These are phyloP conservation scores for Idaea aversata DNA, from an alignment of 2,888 invertebrate genomes.

Conservation along the genomic window DNA sequence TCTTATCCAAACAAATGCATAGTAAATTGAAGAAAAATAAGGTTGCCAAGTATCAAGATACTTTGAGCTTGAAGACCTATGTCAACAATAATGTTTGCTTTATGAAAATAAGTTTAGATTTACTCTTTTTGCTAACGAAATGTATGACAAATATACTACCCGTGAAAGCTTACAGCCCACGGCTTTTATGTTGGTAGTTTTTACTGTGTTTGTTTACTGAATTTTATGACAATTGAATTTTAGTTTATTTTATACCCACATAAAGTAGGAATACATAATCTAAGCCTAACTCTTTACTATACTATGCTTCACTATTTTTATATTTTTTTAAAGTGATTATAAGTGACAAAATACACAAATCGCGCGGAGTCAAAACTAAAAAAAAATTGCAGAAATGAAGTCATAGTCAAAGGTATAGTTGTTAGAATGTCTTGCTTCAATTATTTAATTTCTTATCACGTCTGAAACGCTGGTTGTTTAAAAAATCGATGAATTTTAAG, in stretches of 20 bases:
- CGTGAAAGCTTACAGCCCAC: neutral
- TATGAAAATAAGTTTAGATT: neutral
- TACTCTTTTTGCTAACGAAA: neutral
- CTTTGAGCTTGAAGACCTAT: neutral
- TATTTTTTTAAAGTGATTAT: too few species aligned
- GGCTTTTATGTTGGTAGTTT: neutral
- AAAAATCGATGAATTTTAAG: neutral
- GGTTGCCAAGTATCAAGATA: neutral
- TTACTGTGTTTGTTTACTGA: neutral
- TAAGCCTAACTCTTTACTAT: too few species aligned
- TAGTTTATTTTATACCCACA: neutral
- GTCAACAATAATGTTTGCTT: neutral
- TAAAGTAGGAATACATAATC: neutral
- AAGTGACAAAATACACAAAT: too few species aligned
- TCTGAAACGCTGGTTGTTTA: neutral
- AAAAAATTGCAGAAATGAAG: neutral
- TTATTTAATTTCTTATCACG: neutral
- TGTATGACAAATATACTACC: neutral
- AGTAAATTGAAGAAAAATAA: neutral
- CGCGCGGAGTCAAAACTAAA: too few species aligned
- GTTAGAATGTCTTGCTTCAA: neutral
- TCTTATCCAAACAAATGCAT: neutral
- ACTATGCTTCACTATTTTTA: too few species aligned
- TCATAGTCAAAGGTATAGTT: neutral
- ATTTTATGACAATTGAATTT: neutral